These are phyloP conservation scores for Monodelphis domestica DNA, from an alignment of 2,797 vertebrate species.

Conservation along the genomic window DNA sequence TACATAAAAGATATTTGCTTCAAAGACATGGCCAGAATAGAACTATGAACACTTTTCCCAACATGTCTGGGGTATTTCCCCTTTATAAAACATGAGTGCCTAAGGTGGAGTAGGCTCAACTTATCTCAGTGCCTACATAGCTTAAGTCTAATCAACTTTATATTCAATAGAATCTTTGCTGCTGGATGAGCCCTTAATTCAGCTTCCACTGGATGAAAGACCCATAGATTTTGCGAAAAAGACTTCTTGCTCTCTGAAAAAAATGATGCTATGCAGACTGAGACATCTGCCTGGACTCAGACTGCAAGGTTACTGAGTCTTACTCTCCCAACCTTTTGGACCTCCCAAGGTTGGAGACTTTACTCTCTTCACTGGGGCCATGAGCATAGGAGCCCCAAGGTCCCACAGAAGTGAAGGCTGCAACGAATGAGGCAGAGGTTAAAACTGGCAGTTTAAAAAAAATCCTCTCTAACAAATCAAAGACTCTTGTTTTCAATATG, in stretches of 20 bases:
- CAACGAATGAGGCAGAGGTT: neutral
- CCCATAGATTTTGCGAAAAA: neutral
- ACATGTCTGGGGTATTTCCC: neutral
- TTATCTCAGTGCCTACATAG: neutral
- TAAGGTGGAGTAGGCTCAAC: neutral
- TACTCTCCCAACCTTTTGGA: neutral
- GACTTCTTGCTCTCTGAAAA: neutral
- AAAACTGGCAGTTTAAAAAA: neutral
- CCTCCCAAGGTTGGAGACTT: neutral
- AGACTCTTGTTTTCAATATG: neutral
- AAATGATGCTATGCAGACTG: neutral
- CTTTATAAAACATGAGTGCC: neutral
- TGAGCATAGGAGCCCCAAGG: neutral
- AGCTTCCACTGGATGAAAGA: neutral
- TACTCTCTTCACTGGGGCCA: neutral
- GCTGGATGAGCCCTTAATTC: neutral
- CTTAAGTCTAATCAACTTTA: neutral
- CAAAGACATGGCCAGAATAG: neutral
- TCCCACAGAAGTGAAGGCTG: neutral
- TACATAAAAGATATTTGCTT: neutral
- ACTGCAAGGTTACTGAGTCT: neutral
- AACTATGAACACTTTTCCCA: neutral
- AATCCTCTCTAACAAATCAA: neutral
- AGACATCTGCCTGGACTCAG: neutral
- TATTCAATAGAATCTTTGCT: neutral